Base-by-base conservation (phyloP, 2,113 vertebrate genomes). In the Sapayoa aenigma region DNA sequence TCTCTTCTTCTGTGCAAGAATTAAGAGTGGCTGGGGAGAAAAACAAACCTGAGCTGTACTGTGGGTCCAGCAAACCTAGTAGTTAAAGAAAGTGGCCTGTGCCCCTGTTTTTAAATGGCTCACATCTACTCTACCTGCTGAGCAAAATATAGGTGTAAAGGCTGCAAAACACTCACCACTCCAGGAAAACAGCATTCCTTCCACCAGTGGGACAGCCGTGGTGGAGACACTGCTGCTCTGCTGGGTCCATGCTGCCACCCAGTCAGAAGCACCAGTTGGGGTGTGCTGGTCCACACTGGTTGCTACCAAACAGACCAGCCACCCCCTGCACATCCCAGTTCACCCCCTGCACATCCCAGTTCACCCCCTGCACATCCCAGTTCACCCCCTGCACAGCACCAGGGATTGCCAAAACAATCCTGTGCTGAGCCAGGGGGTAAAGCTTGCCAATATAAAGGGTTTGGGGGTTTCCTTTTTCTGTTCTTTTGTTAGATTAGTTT, bases 221-320 rank as follows among this genome's bases (percentile, higher is more conserved):
- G 87, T 23, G 39, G 56, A 78, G 15, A 18, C 50, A 41, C 31
- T 16, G 6, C 60, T 33, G 62, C 69, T 37, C 39, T 53, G 87
- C 82, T 62, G 1, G 42, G 31, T n/a, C 71, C 50, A 35, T 5
- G 37, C 35, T 46, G 47, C 39, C 62, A 47, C 35, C 42, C 67
- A 30, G 46, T 2, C 0, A 10, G 65, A 30, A 10, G 46, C 41
- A 66, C 50, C 0, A 5, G 49, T 5, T 31, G 1, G 0, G 76
- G 4, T 65, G 14, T 25, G 47, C 47, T 63, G 22, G 5, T 30
- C 1, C 0, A 25, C 0, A 68, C 63, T 14, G 41, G 31, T 53
- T 78, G 63, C 71, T 27, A 33, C 77, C 46, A 46, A 21, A 68
- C 27, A 14, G 12, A 65, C 39, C 35, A 59, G 16, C 25, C 44